Conservation (phyloP, 1,140 invertebrate genomes). For the Melanaphis sacchari region DNA sequence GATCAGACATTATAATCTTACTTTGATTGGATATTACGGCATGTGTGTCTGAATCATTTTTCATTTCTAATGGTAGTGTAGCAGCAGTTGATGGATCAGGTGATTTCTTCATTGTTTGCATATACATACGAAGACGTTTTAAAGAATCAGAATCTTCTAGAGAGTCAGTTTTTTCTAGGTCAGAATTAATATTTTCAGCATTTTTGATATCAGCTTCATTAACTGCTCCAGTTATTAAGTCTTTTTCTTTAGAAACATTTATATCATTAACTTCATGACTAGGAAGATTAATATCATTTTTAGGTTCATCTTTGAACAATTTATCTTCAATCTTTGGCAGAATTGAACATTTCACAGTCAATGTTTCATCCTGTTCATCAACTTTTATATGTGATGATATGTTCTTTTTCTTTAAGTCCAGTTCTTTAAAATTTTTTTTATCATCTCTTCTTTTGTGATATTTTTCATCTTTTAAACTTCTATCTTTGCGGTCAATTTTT, state of each 20-base stretch:
- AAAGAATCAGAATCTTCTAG: slow-evolving; percentile 51
- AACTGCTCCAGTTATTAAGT: not conserved
- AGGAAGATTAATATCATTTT: not conserved
- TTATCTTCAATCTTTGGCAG: not conserved
- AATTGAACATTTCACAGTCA: not conserved
- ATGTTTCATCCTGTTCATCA: not conserved
- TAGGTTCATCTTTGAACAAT: not conserved
- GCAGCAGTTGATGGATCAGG: slow-evolving; percentile 15
- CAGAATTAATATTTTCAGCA: not conserved
- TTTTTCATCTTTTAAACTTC: slow-evolving; percentile 32
- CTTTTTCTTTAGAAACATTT: not conserved
- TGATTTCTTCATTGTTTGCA: slow-evolving; percentile 54
- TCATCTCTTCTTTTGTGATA: slow-evolving; percentile 47
- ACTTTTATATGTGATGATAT: not conserved
- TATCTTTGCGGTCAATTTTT: slow-evolving; percentile 37
- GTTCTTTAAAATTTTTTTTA: slow-evolving; percentile 29
- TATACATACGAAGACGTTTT: slow-evolving; percentile 48
- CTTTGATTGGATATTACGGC: slow-evolving; percentile 44
- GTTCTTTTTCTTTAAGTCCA: slow-evolving; percentile 27
- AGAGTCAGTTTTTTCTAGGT: slow-evolving; percentile 19
- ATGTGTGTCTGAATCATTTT: slow-evolving; percentile 1
- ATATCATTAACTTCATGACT: not conserved
- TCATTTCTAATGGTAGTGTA: not conserved
- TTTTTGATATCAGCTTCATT: not conserved
- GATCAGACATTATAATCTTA: slow-evolving; percentile 53